phyloP scores from a whole-genome alignment of 2,888 invertebrate genomes.

The Sericinus montela region DNA sequence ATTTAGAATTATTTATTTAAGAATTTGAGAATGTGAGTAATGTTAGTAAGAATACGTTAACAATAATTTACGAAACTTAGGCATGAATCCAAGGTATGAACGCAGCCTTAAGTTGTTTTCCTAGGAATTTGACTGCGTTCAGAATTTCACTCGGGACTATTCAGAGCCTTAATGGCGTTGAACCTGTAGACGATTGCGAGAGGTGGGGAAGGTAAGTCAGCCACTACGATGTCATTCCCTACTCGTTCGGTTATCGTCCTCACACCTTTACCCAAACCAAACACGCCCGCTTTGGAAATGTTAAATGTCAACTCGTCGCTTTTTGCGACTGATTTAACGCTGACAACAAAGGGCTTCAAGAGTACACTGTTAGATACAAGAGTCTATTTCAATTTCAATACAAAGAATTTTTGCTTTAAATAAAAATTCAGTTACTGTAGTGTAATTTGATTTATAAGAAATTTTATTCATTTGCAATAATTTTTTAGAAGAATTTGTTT shows the following conservation, averaged over 20 bases:
- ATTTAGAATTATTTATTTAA: too few species aligned
- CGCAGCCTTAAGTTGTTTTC: conserved; percentile 32
- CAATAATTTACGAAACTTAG: too few species aligned
- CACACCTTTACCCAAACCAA: conserved; percentile 52
- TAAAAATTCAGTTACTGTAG: conserved; percentile 5
- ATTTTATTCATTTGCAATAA: too few species aligned
- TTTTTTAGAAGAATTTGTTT: too few species aligned
- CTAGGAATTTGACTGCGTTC: conserved; percentile 34
- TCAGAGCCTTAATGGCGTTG: conserved; percentile 54
- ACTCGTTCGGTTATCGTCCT: conserved; percentile 53
- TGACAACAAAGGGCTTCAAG: conserved; percentile 33
- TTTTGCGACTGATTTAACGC: conserved; percentile 45
- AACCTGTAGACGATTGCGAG: conserved; percentile 48
- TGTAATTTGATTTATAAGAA: conserved; percentile 9
- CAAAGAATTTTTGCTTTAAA: neutral
- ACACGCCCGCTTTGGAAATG: conserved; percentile 39
- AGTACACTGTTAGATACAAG: conserved; percentile 5
- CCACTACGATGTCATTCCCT: conserved; percentile 37
- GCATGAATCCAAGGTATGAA: too few species aligned
- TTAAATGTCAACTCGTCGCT: conserved; percentile 52
- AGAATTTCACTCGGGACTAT: conserved; percentile 36
- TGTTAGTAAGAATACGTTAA: too few species aligned
- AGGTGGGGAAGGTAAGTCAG: conserved; percentile 40
- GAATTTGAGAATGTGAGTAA: too few species aligned
- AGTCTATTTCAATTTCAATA: conserved; percentile 6